phyloP scores from a whole-genome alignment of 1,140 invertebrate genomes.

The Heliothis virescens region DNA sequence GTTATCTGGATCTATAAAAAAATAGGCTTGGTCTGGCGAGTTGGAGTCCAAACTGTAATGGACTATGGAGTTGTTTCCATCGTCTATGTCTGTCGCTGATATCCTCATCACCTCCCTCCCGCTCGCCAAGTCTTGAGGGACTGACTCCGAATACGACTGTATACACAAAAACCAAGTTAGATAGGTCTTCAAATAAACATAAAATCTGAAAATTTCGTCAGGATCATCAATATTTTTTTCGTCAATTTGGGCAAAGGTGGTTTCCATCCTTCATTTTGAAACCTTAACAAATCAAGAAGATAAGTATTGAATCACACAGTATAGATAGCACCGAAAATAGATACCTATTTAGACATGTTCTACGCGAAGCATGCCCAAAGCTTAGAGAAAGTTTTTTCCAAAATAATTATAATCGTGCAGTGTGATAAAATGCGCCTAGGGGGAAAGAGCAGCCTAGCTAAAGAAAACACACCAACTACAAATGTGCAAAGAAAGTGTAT shows the following conservation, averaged over 20 bases:
- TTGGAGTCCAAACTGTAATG: constrained; percentile 88
- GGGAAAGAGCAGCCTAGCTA: constrained; percentile 85
- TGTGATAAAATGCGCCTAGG: constrained; percentile 84
- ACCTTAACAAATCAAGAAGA: constrained; percentile 31
- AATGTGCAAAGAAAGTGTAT: constrained; percentile 86
- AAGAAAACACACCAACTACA: constrained; percentile 83
- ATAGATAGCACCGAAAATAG: constrained; percentile 14
- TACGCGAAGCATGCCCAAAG: constrained; percentile 85
- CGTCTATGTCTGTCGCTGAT: constrained; percentile 95
- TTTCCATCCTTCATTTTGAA: constrained; percentile 9
- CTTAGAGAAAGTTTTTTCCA: constrained; percentile 82
- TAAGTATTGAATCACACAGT: not conserved
- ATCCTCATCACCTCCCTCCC: constrained; percentile 94
- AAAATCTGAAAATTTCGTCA: constrained; percentile 17
- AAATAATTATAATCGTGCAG: constrained; percentile 85
- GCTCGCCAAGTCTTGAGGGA: constrained; percentile 90
- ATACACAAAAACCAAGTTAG: constrained; percentile 61
- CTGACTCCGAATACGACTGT: constrained; percentile 91
- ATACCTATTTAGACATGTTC: constrained; percentile 70
- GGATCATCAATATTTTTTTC: not conserved
- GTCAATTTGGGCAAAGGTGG: not conserved
- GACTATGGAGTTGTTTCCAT: constrained; percentile 94
- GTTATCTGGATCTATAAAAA: constrained; percentile 91
- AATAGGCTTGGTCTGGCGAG: constrained; percentile 89
- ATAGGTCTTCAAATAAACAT: constrained; percentile 24